Percentiles rank a stretch among this genome's conserved stretches.
Conservation (phyloP, 2,797 vertebrate genomes). For the Cyclopterus lumpus region DNA sequence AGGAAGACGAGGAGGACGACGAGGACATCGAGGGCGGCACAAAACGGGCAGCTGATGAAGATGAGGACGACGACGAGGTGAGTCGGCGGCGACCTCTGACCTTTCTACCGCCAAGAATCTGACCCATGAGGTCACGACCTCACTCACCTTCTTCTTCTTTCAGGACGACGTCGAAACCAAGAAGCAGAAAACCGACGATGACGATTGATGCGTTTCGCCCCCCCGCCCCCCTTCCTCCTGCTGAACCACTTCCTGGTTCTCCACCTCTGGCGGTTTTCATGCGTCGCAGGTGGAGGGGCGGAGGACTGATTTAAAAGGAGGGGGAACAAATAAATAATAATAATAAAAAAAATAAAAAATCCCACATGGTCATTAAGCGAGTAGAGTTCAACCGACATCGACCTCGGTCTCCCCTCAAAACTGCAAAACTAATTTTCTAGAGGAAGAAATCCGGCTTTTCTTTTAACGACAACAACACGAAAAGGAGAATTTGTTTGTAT, state of each 20-base stretch:
- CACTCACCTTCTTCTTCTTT: slow-evolving; percentile 34
- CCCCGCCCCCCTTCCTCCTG: slow-evolving; percentile 45
- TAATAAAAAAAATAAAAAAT: slow-evolving; percentile 47
- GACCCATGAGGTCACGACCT: fast-evolving
- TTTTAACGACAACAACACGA: slow-evolving; percentile 86
- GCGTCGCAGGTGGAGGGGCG: slow-evolving; percentile 78
- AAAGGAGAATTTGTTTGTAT: slow-evolving; percentile 97
- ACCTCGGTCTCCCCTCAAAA: slow-evolving; percentile 61
- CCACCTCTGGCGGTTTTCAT: slow-evolving; percentile 77
- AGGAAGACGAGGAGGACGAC: slow-evolving; percentile 92
- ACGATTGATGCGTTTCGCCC: slow-evolving; percentile 81
- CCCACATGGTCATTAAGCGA: slow-evolving; percentile 90
- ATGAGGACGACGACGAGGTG: slow-evolving; percentile 88
- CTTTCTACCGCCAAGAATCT: fast-evolving
- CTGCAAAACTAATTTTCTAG: slow-evolving; percentile 54
- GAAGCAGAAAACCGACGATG: slow-evolving; percentile 95
- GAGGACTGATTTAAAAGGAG: slow-evolving; percentile 66
- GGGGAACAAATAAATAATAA: slow-evolving; percentile 56
- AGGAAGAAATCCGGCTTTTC: slow-evolving; percentile 53
- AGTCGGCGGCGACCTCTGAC: not conserved
- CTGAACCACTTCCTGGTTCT: slow-evolving; percentile 80
- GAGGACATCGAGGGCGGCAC: slow-evolving; percentile 90
- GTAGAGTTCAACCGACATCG: slow-evolving; percentile 84
- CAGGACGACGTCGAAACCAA: slow-evolving; percentile 93
- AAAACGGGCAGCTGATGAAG: slow-evolving; percentile 93